Evolutionary conservation across 2,888 invertebrate genomes (phyloP), one percentile per base, ranked within the genome.

Genomic region (Hyposoter dolosus): DNA sequence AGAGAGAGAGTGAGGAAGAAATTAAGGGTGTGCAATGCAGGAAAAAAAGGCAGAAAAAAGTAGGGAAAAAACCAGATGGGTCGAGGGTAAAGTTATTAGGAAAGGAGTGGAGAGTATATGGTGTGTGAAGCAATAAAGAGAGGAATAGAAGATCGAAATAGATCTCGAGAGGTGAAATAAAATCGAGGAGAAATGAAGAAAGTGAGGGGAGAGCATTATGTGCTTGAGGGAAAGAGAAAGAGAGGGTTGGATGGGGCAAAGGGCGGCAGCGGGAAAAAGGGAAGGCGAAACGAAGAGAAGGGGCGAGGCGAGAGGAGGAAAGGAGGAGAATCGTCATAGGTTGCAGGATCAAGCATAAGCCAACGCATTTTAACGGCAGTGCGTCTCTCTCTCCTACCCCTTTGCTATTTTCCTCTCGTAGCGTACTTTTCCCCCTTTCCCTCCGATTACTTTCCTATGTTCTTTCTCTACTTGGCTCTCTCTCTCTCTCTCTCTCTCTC

Each of bases 291-390:
- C n/a, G 15, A 19, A 35, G 72, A 74, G 53, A 19, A 40, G 19
- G 75, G 19, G 60, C n/a, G 28, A 17, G 10, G 43, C 47, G 40
- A 15, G 28, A 28, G 35, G 47, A 32, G 43, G 12, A 53, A 53
- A 43, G 15, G 56, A 53, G 45, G 50, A 68, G 50, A 47, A 66
- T 28, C 40, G 68, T 28, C 10, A 47, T 60, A 63, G 68, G 63
- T 69, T 66, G 65, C 65, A 81, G 81, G 81, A 84, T 81, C 23
- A 68, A 74, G 60, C 45, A 43, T 72, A 66, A 47, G 45, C 63
- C 47, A 50, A 56, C 47, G 43, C 45, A 19, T 65, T 74, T 76
- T 74, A 75, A 81, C 72, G 66, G 72, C 82, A 78, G 72, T 84
- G 77, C 84, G 76, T 72, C 75, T 65, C 45, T 63, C 28, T 60